Conservation (phyloP, 2,797 vertebrate species). For the Pantherophis vulpinus region DNA sequence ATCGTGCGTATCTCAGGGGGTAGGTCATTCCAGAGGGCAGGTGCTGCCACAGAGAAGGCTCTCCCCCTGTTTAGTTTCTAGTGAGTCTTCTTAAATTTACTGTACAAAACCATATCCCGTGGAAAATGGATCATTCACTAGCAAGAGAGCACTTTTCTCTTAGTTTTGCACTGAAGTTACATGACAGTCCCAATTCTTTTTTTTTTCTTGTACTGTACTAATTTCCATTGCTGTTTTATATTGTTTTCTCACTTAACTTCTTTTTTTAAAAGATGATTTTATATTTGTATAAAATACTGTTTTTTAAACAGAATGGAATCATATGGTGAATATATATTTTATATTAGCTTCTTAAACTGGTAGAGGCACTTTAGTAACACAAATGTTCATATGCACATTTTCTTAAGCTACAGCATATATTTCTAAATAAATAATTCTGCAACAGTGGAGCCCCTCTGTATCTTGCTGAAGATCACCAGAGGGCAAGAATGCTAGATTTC, state of each 20-base stretch:
- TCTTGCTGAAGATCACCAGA: not conserved
- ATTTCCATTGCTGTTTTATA: not conserved
- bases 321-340: not conserved
- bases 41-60: too few relatives aligned
- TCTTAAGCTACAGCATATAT: not conserved
- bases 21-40: too few relatives aligned
- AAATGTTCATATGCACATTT: not conserved
- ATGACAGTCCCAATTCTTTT: not conserved
- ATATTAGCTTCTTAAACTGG: not conserved
- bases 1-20: too few relatives aligned
- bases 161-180: not conserved
- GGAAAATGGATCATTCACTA: not conserved
- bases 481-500: not conserved
- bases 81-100: not conserved
- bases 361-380: not conserved
- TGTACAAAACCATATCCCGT: not conserved
- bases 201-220: not conserved
- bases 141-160: not conserved
- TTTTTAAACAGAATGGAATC: not conserved
- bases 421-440: not conserved
- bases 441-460: not conserved
- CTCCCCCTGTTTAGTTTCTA: not conserved
- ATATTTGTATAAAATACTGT: not conserved
- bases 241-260: not conserved
- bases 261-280: not conserved